Evolutionary conservation across 2,888 invertebrate species (phyloP).

Genomic region (Orchestes rusci): DNA sequence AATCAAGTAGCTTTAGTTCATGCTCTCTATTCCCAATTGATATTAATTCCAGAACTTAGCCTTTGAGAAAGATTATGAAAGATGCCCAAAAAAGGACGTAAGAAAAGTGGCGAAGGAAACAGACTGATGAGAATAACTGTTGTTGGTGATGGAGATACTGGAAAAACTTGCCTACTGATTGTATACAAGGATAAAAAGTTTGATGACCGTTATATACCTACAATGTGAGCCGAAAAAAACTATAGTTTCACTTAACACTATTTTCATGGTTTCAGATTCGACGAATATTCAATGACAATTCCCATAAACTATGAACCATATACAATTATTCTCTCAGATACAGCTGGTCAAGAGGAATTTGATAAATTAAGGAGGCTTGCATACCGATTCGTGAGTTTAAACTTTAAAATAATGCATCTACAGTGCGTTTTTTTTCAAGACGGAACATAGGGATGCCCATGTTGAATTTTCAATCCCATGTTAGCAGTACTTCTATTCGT

Average conservation of each 20-base stretch:
- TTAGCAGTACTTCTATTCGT: too few relatives aligned
- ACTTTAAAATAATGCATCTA: too few relatives aligned
- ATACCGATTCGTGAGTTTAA: constrained; percentile 39
- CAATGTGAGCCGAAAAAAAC: constrained; percentile 61
- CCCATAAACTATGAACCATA: constrained; percentile 68
- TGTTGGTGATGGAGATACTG: constrained; percentile 85
- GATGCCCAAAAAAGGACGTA: constrained; percentile 1
- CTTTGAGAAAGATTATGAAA: too few relatives aligned
- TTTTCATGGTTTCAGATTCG: constrained; percentile 54
- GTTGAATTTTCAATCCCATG: too few relatives aligned
- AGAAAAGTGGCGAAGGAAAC: too few relatives aligned
- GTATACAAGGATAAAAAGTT: constrained; percentile 58
- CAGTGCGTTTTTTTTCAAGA: too few relatives aligned
- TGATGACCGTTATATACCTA: constrained; percentile 73
- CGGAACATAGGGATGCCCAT: too few relatives aligned
- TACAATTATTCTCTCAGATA: constrained; percentile 39
- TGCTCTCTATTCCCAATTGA: too few relatives aligned
- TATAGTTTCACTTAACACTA: background rate
- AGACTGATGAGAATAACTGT: constrained; percentile 79
- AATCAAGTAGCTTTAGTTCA: too few relatives aligned
- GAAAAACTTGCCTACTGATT: constrained; percentile 80
- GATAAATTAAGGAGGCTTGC: constrained; percentile 38
- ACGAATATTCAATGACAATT: constrained; percentile 77
- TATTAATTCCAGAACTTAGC: too few relatives aligned
- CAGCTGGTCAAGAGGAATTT: constrained; percentile 49